Conservation (phyloP, 2,797 vertebrate species). For the Urocyon cinereoargenteus region DNA sequence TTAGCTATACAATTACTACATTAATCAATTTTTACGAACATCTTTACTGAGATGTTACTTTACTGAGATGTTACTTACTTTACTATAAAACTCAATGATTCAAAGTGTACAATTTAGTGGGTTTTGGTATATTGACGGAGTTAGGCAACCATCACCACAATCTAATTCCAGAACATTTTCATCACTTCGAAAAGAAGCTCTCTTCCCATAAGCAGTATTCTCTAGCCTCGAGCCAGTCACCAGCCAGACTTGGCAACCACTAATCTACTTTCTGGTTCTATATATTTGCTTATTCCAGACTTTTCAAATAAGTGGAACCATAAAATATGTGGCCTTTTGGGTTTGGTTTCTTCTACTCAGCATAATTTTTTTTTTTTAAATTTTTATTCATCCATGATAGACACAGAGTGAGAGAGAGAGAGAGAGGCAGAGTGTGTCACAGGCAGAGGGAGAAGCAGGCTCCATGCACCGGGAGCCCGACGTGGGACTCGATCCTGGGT, state of each 20-base stretch:
- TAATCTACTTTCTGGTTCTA: not conserved
- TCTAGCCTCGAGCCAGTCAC: not conserved
- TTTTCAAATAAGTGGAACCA: not conserved
- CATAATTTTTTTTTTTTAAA: not conserved
- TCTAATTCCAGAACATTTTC: not conserved
- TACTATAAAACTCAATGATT: not conserved
- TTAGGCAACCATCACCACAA: not conserved
- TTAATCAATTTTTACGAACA: not conserved
- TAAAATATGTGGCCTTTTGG: not conserved
- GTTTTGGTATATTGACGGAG: not conserved
- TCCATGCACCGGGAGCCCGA: too few relatives aligned
- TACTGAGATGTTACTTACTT: too few relatives aligned
- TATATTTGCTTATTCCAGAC: not conserved
- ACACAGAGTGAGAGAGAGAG: too few relatives aligned
- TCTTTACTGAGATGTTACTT: conserved; percentile 24
- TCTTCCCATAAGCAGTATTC: not conserved
- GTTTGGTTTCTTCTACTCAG: conserved; percentile 7
- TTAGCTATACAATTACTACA: not conserved
- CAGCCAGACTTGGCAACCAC: not conserved
- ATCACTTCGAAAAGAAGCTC: not conserved
- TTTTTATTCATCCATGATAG: too few relatives aligned
- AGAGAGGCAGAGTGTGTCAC: too few relatives aligned
- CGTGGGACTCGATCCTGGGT: too few relatives aligned
- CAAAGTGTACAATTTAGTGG: not conserved
- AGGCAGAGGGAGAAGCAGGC: too few relatives aligned